phyloP scores from a whole-genome alignment of 1,140 invertebrate genomes.

The Dermatophagoides farinae region DNA sequence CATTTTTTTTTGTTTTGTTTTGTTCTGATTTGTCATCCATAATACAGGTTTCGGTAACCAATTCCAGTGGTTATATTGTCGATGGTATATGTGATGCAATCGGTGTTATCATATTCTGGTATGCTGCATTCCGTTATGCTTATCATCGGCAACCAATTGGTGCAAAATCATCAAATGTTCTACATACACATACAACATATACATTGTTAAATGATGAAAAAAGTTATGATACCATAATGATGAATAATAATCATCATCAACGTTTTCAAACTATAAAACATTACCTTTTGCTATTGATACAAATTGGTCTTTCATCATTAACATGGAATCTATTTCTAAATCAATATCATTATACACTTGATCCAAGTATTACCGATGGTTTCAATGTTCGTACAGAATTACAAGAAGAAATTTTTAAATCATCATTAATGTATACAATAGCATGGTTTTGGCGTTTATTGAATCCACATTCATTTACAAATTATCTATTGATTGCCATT shows the following conservation, averaged over 20 bases:
- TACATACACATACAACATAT: not conserved
- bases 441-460: conserved; percentile 8
- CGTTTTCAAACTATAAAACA: not conserved
- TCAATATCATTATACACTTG: conserved; percentile 48
- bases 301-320: conserved; percentile 44
- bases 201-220: not conserved
- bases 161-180: not conserved
- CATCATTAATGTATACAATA: conserved; percentile 1
- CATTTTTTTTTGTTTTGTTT: not conserved
- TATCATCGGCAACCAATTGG: not conserved
- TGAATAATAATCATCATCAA: not conserved
- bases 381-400: not conserved
- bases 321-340: conserved; percentile 60
- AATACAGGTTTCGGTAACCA: conserved; percentile 24
- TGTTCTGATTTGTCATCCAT: not conserved
- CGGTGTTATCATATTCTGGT: conserved; percentile 28
- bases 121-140: conserved; percentile 2
- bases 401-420: conserved; percentile 2
- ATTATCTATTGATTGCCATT: not conserved
- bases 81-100: conserved; percentile 33
- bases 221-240: not conserved
- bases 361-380: conserved; percentile 21
- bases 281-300: conserved; percentile 34
- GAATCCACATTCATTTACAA: conserved; percentile 1
- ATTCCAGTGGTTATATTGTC: conserved; percentile 6